Percentiles rank a stretch among this genome's conserved stretches.
Conservation (phyloP, 2,113 vertebrate genomes). For the sheep (Ovis aries) region DNA sequence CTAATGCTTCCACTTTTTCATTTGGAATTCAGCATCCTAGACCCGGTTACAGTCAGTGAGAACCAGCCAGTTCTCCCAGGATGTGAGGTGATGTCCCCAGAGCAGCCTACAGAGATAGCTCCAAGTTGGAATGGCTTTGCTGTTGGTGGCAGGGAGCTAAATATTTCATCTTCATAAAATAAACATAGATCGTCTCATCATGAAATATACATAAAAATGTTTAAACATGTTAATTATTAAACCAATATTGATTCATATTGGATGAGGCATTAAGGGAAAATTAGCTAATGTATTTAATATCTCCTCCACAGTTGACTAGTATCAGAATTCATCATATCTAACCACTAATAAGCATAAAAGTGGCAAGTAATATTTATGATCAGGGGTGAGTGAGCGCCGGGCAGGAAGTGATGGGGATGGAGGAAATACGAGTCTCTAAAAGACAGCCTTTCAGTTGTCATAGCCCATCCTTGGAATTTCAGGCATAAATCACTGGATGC, state of each 20-base stretch:
- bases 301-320: conserved; percentile 77
- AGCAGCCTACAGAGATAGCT: conserved; percentile 56
- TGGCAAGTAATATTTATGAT: conserved; percentile 80
- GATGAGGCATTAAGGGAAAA: conserved; percentile 83
- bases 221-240: conserved; percentile 88
- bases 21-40: neutral
- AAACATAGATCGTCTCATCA: conserved; percentile 82
- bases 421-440: conserved; percentile 55
- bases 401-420: conserved; percentile 44
- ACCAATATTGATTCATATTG: conserved; percentile 87
- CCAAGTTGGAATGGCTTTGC: conserved; percentile 68
- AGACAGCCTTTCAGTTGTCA: conserved; percentile 31
- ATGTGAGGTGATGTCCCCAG: conserved; percentile 59
- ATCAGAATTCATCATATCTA: conserved; percentile 85
- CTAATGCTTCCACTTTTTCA: neutral
- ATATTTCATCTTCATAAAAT: conserved; percentile 88
- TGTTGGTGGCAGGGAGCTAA: conserved; percentile 73
- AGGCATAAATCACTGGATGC: conserved; percentile 49
- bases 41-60: neutral
- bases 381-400: conserved; percentile 23
- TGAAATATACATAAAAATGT: conserved; percentile 88
- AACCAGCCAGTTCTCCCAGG: conserved; percentile 45
- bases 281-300: conserved; percentile 85
- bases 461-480: conserved; percentile 31
- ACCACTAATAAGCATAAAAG: conserved; percentile 84